A percentile compares a stretch with the other conserved stretches of the same genome.
Evolutionary conservation across 2,888 invertebrate species (phyloP).

Genomic region (Nomada flava): DNA sequence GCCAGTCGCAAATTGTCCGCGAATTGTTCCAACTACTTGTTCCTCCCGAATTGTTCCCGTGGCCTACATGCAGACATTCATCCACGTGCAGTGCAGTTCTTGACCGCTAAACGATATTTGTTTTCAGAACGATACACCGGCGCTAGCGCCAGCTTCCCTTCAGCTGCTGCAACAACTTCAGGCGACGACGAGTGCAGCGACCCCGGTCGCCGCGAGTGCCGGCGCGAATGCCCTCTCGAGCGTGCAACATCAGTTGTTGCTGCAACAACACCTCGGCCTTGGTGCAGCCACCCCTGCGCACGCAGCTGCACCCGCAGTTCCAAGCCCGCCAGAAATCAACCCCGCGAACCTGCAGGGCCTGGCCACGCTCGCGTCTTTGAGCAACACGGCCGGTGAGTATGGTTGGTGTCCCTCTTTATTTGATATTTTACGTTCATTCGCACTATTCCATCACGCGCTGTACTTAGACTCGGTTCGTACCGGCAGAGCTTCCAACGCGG

Average conservation of each 20-base stretch:
- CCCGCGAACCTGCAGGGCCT: slow-evolving; percentile 87
- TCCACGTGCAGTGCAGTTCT: too few species aligned
- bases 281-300: slow-evolving; percentile 86
- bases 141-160: slow-evolving; percentile 83
- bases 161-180: slow-evolving; percentile 85
- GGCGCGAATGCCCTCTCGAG: slow-evolving; percentile 84
- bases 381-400: slow-evolving; percentile 83
- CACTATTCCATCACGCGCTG: not conserved
- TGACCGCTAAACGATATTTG: too few species aligned
- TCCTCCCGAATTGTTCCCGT: too few species aligned
- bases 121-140: slow-evolving; percentile 79
- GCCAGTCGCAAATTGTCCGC: too few species aligned
- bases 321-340: slow-evolving; percentile 84
- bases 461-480: too few species aligned
- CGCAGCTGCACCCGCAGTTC: slow-evolving; percentile 79
- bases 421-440: slow-evolving; percentile 7
- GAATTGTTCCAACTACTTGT: too few species aligned
- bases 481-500: too few species aligned
- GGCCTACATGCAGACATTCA: too few species aligned
- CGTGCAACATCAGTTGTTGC: slow-evolving; percentile 82
- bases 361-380: slow-evolving; percentile 86
- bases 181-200: slow-evolving; percentile 84
- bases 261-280: slow-evolving; percentile 85
- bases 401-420: slow-evolving; percentile 72
- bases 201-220: slow-evolving; percentile 80